These are phyloP conservation scores for Hirtodrosophila confusa DNA, from an alignment of 2,888 invertebrate genomes.

Conservation along the genomic window DNA sequence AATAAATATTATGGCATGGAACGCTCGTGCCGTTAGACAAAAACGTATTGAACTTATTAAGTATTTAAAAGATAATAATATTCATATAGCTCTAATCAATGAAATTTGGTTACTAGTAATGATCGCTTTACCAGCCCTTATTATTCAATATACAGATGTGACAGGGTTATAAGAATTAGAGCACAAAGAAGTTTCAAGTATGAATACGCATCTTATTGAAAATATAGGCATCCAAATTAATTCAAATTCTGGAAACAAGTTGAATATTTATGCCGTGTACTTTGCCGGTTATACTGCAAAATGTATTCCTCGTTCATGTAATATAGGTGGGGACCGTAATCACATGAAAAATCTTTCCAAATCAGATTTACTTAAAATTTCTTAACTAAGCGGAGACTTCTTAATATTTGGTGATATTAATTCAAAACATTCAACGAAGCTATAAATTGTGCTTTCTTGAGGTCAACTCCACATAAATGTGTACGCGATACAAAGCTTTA, in stretches of 20 bases:
- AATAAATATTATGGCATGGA: constrained; percentile 22
- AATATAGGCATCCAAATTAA: constrained; percentile 10
- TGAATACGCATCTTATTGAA: constrained; percentile 5
- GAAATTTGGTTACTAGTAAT: constrained; percentile 4
- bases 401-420: too few species aligned
- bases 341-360: constrained; percentile 1
- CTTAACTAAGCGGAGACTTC: too few species aligned
- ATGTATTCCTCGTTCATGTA: constrained; percentile 1
- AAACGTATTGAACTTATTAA: constrained; percentile 11
- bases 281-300: constrained; percentile 4
- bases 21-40: constrained; percentile 9
- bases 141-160: constrained; percentile 8
- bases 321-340: neutral
- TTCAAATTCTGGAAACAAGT: neutral
- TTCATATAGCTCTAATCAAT: constrained; percentile 4
- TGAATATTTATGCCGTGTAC: constrained; percentile 7
- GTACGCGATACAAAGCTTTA: too few species aligned
- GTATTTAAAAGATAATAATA: constrained; percentile 8
- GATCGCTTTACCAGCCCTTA: constrained; percentile 2
- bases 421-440: too few species aligned
- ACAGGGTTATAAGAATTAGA: constrained; percentile 3
- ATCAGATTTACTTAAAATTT: neutral
- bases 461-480: too few species aligned
- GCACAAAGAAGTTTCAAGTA: constrained; percentile 6
- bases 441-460: too few species aligned